A percentile compares a stretch with the other conserved stretches of the same genome.
Evolutionary conservation across 2,797 vertebrate genomes (phyloP).

Genomic region (Bradypodion pumilum): DNA sequence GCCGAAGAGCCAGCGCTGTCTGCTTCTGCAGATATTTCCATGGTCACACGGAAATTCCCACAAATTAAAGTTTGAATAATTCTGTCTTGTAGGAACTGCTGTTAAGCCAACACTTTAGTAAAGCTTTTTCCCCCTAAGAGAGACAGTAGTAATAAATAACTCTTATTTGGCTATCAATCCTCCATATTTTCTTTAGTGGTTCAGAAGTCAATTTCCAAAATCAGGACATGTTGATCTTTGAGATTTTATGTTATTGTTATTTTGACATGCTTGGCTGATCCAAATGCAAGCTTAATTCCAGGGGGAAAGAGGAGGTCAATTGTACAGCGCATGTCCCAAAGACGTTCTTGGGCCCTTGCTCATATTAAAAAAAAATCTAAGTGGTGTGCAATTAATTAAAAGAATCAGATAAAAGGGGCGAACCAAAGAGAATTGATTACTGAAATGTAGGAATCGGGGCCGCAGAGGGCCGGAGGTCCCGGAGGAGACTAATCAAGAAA

Average conservation of each 20-base stretch:
- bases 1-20: too few relatives aligned
- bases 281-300: neutral
- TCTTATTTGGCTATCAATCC: constrained; percentile 10
- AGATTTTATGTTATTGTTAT: neutral
- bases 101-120: neutral
- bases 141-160: constrained; percentile 33
- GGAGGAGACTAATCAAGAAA: too few relatives aligned
- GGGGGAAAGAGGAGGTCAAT: neutral
- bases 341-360: neutral
- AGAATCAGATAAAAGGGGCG: neutral
- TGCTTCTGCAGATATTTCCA: too few relatives aligned
- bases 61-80: neutral
- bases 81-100: neutral
- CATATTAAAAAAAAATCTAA: neutral
- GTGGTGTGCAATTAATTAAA: neutral
- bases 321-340: neutral
- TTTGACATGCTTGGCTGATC: neutral
- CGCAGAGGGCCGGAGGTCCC: too few relatives aligned
- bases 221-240: neutral
- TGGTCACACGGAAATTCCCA: too few relatives aligned
- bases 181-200: neutral
- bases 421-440: neutral
- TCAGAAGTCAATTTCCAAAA: neutral
- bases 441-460: too few relatives aligned
- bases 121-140: neutral